Conservation (phyloP, 2,113 vertebrate genomes). For the Tapirus terrestris region DNA sequence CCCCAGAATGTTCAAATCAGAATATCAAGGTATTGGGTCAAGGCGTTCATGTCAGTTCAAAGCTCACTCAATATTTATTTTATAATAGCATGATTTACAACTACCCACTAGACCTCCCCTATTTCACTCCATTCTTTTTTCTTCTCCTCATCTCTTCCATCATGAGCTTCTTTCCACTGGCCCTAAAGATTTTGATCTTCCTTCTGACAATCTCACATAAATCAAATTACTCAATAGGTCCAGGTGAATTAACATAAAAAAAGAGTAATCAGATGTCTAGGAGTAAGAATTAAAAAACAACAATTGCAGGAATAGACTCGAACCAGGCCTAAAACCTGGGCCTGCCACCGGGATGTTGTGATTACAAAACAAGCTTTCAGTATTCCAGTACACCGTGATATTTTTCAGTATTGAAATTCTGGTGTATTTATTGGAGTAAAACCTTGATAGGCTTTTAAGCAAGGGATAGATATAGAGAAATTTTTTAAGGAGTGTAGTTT, state of each 20-base stretch:
- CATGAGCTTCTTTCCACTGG: no score
- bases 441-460: neutral
- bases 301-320: neutral
- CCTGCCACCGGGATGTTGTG: neutral
- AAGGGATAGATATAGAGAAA: neutral
- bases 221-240: neutral
- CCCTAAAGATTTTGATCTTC: no score
- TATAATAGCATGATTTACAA: neutral
- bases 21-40: neutral
- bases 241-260: neutral
- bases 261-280: neutral
- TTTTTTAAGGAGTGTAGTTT: neutral
- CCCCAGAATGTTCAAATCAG: neutral
- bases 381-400: neutral
- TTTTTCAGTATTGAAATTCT: neutral
- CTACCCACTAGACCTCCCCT: neutral
- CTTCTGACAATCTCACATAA: neutral
- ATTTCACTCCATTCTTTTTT: neutral
- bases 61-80: neutral
- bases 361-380: neutral
- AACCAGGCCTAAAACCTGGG: neutral
- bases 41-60: neutral
- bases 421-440: neutral
- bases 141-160: neutral
- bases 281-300: neutral